phyloP scores from a whole-genome alignment of 2,888 invertebrate genomes.

The Ophonus ardosiacus region DNA sequence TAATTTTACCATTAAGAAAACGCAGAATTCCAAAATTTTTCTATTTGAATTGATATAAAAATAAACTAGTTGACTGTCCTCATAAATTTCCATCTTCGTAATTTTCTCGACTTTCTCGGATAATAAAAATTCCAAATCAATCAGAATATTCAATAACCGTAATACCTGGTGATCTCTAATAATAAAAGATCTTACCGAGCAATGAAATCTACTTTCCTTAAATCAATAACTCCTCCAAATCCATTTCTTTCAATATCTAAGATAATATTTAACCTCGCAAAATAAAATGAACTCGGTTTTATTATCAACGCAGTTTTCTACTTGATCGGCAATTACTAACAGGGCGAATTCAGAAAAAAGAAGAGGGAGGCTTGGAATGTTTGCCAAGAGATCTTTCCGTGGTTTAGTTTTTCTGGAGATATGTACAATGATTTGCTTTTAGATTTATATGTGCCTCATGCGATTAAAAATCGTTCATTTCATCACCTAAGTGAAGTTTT shows the following conservation, averaged over 20 bases:
- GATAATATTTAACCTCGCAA: slow-evolving; percentile 41
- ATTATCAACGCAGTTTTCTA: slow-evolving; percentile 39
- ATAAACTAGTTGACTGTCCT: not conserved
- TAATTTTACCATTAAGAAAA: too few species aligned
- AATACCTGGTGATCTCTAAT: slow-evolving; percentile 15
- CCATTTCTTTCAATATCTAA: slow-evolving; percentile 46
- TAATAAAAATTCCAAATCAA: slow-evolving; percentile 3
- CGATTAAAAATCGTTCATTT: slow-evolving; percentile 47
- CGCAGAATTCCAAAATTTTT: not conserved
- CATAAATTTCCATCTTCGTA: not conserved
- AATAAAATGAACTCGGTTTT: slow-evolving; percentile 37
- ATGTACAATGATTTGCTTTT: slow-evolving; percentile 54
- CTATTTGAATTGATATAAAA: not conserved
- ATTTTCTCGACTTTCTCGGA: not conserved
- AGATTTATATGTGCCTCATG: slow-evolving; percentile 50
- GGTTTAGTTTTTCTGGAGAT: slow-evolving; percentile 2
- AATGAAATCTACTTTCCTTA: slow-evolving; percentile 18
- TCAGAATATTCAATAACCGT: slow-evolving; percentile 17
- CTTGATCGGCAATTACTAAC: slow-evolving; percentile 31
- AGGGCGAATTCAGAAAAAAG: not conserved
- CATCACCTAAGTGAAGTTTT: slow-evolving; percentile 45
- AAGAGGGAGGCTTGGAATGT: not conserved
- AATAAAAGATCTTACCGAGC: slow-evolving; percentile 1
- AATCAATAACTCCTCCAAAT: slow-evolving; percentile 29
- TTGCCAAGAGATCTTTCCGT: not conserved